Evolutionary conservation across 2,113 vertebrate genomes (phyloP), one percentile per base, ranked within the genome.

Genomic region (Arothron firmamentum): DNA sequence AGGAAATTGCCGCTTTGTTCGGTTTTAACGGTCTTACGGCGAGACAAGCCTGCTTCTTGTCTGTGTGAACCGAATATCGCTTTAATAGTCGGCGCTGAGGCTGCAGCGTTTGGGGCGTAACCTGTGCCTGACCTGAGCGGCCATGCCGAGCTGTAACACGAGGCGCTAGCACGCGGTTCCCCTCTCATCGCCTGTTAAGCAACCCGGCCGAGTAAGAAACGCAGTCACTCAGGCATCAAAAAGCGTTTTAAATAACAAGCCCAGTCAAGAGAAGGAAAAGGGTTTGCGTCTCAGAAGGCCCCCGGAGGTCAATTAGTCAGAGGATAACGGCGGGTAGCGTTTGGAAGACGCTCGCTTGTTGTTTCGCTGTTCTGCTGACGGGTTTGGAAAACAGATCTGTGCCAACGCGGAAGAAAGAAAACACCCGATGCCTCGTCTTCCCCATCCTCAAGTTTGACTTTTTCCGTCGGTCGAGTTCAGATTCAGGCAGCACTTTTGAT

Each of bases 231-330:
- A 70, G 75, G 75, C 82, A 65, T 82, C 71, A 67, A 57, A 71
- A 38, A 59, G 14, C 16, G 57, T 59, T 72, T 88, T 81, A 74
- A 82, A 87, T 88, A 80, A 87, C 84, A 87, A 73, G 85, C 84
- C 5, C 47, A 61, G 43, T 25, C 34, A 42, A 25, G 38, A 14
- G 20, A n/a, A n/a, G n/a, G n/a, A 28, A 74, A 77, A 67, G 15
- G 17, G 56, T 61, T 67, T 62, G 52, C 17, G 5, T 66, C 43
- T 50, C 10, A 23, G 18, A 70, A 75, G 51, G 31, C 20, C 71
- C 66, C 56, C 0, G 62, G 55, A 78, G 74, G 51, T 71, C 62
- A 70, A 72, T 79, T 70, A 66, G 65, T 70, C 67, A 53, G 0
- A 16, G 34, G 54, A 71, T 42, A 41, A 25, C 38, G 4, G 16